Evolutionary conservation across 1,140 invertebrate species (phyloP).

Genomic region (Stegodyphus mimosarum): DNA sequence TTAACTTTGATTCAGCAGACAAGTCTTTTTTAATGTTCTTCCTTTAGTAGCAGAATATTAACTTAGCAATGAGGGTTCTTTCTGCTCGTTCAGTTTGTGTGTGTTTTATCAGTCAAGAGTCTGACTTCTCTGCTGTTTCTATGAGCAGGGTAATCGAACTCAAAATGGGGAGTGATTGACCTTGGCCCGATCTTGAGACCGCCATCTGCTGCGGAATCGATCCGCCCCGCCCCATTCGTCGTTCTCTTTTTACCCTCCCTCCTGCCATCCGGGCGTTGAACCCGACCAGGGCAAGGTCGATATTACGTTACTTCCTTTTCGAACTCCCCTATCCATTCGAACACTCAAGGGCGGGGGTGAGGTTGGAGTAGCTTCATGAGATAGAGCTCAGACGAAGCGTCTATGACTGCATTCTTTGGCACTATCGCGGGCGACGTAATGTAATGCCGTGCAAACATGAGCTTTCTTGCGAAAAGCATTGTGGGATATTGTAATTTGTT

Average conservation of each 20-base stretch:
- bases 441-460: too few species aligned
- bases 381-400: not conserved
- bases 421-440: too few species aligned
- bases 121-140: too few species aligned
- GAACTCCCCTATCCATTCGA: not conserved
- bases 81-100: too few species aligned
- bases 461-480: too few species aligned
- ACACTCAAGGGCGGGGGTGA: not conserved
- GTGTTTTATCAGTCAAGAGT: too few species aligned
- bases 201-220: slow-evolving; percentile 47
- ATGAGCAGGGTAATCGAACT: slow-evolving; percentile 15
- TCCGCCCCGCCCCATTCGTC: not conserved
- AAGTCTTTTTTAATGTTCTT: too few species aligned
- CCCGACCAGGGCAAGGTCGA: slow-evolving; percentile 31
- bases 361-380: not conserved
- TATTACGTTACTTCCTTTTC: slow-evolving; percentile 36
- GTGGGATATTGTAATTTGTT: too few species aligned
- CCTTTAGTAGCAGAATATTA: too few species aligned
- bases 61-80: too few species aligned
- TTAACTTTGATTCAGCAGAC: too few species aligned
- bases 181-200: slow-evolving; percentile 42
- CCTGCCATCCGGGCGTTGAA: slow-evolving; percentile 24
- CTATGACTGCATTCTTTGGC: too few species aligned
- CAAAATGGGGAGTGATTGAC: slow-evolving; percentile 35
- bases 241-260: not conserved